phyloP scores from a whole-genome alignment of 2,113 vertebrate genomes.

The Pyxicephalus adspersus region DNA sequence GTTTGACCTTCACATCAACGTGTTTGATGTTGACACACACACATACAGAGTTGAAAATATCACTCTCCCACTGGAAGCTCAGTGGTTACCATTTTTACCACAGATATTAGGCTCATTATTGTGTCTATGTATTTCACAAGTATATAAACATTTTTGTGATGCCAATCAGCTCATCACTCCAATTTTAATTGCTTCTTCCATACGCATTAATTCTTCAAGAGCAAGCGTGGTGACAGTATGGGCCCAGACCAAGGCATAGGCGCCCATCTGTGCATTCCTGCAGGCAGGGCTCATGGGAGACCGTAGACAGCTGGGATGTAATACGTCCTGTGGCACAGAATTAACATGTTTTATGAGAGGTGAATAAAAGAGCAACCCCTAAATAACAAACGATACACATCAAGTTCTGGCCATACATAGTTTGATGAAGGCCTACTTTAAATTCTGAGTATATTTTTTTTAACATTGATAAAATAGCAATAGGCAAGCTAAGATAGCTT shows the following conservation, averaged over 20 bases:
- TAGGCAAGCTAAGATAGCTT: too few relatives aligned
- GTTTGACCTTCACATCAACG: conserved; percentile 5
- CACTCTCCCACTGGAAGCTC: background rate
- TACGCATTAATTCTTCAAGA: conserved; percentile 26
- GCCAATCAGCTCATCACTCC: conserved; percentile 1
- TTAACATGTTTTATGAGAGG: conserved; percentile 21
- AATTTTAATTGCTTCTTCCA: conserved; percentile 32
- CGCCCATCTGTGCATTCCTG: background rate
- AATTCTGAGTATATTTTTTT: background rate
- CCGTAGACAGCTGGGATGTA: background rate
- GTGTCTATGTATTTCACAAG: background rate
- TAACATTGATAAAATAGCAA: background rate
- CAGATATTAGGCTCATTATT: background rate
- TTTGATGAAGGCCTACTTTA: background rate
- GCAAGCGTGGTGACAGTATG: conserved; percentile 16
- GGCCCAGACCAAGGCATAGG: background rate
- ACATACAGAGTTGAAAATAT: background rate
- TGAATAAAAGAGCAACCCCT: conserved; percentile 26
- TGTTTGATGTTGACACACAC: conserved; percentile 16
- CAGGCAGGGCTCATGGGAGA: conserved; percentile 23
- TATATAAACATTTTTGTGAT: conserved; percentile 16
- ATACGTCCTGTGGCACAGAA: conserved; percentile 2
- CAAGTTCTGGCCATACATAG: background rate
- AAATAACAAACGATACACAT: conserved; percentile 3
- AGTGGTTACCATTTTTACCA: background rate